Percentiles rank a stretch among this genome's conserved stretches.
Conservation (phyloP, 2,888 invertebrate genomes). For the Netelia inedita region DNA sequence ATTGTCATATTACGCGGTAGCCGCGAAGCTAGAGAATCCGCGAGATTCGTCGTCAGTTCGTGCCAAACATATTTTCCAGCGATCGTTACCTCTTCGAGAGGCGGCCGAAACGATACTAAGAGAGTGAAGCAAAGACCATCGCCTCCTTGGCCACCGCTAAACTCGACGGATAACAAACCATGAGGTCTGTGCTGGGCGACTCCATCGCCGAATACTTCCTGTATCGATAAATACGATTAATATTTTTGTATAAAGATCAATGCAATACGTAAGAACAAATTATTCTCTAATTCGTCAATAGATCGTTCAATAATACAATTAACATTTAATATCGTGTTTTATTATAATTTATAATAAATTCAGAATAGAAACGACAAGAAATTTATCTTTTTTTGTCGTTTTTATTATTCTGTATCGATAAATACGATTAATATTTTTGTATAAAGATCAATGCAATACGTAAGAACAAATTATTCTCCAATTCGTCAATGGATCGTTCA, state of each 20-base stretch:
- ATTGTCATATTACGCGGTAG: conserved; percentile 92
- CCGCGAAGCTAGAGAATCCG: conserved; percentile 89
- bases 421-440: background rate
- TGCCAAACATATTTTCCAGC: conserved; percentile 97
- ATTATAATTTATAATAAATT: conserved; percentile 17
- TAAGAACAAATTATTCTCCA: background rate
- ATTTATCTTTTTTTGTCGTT: no score
- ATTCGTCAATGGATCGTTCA: no score
- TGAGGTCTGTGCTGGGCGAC: conserved; percentile 94
- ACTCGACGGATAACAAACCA: conserved; percentile 92
- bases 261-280: background rate
- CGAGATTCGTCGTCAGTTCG: conserved; percentile 90
- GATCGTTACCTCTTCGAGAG: conserved; percentile 94
- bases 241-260: background rate
- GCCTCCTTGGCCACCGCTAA: conserved; percentile 86
- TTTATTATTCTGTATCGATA: conserved; percentile 77
- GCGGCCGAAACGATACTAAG: conserved; percentile 93
- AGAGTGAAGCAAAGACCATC: conserved; percentile 94
- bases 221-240: conserved; percentile 52
- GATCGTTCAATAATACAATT: no score
- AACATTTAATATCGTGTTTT: conserved; percentile 4
- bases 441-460: background rate
- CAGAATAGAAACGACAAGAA: no score
- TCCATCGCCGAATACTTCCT: conserved; percentile 95
- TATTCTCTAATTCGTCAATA: no score